Evolutionary conservation across 64 coral and sea anemone genomes (phyloP).

Genomic region (Pachyseris speciosa): DNA sequence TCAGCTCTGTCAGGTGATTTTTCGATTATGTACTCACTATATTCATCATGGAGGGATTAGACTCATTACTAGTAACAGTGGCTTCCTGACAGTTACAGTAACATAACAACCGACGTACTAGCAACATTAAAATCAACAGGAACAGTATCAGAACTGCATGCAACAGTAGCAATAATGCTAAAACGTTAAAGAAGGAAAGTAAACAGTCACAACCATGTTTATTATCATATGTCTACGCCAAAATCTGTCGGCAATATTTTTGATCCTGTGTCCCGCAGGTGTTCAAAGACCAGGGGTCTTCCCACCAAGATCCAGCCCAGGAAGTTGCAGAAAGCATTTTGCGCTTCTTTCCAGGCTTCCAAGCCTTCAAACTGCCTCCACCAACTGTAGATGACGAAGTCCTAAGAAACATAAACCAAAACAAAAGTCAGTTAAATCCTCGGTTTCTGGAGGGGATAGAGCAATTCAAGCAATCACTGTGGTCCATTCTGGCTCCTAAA

Average conservation of each 20-base stretch:
- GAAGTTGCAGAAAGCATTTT: conserved; percentile 76
- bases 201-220: neutral
- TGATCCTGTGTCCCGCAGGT: no score
- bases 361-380: conserved; percentile 73
- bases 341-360: conserved; percentile 75
- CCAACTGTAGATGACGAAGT: conserved; percentile 62
- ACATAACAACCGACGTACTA: no score
- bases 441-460: neutral
- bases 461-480: conserved; percentile 5
- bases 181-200: no score
- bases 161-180: no score
- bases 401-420: conserved; percentile 4
- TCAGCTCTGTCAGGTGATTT: no score
- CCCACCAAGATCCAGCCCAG: neutral
- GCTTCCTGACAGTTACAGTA: no score
- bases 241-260: no score
- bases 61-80: no score
- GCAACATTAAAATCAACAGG: no score
- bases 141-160: neutral
- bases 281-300: conserved; percentile 36
- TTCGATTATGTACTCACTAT: no score
- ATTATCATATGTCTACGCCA: no score
- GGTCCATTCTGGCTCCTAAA: neutral
- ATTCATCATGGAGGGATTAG: no score
- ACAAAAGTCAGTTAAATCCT: neutral